phyloP scores from a whole-genome alignment of 2,113 vertebrate genomes.

The Columbina picui region DNA sequence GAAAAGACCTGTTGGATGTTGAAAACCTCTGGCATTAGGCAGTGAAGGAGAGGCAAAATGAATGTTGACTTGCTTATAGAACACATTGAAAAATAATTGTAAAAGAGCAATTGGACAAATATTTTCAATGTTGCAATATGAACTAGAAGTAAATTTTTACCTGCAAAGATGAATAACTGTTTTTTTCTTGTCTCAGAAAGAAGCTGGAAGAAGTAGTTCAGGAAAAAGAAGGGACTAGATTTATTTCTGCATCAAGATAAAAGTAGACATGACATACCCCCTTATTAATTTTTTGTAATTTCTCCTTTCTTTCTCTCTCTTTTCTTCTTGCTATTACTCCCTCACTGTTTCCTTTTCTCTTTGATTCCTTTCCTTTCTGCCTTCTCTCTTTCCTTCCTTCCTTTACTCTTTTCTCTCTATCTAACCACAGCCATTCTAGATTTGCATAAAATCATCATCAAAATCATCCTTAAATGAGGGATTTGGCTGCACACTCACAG shows the following conservation, averaged over 20 bases:
- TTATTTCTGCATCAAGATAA: background rate
- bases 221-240: background rate
- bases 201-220: background rate
- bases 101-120: background rate
- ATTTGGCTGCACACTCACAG: background rate
- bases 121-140: background rate
- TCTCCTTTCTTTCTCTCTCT: background rate
- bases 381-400: background rate
- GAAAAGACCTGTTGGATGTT: background rate
- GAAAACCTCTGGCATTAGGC: background rate
- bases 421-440: background rate
- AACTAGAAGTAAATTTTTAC: background rate
- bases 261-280: background rate
- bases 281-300: background rate
- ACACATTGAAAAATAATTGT: background rate
- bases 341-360: background rate
- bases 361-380: background rate
- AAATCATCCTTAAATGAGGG: background rate
- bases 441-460: background rate
- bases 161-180: background rate
- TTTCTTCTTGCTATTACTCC: background rate
- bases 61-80: background rate
- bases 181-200: background rate
- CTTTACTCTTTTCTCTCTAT: background rate
- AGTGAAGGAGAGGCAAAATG: background rate